phyloP scores from a whole-genome alignment of 2,797 vertebrate genomes.

The Sandelia bainsii region DNA sequence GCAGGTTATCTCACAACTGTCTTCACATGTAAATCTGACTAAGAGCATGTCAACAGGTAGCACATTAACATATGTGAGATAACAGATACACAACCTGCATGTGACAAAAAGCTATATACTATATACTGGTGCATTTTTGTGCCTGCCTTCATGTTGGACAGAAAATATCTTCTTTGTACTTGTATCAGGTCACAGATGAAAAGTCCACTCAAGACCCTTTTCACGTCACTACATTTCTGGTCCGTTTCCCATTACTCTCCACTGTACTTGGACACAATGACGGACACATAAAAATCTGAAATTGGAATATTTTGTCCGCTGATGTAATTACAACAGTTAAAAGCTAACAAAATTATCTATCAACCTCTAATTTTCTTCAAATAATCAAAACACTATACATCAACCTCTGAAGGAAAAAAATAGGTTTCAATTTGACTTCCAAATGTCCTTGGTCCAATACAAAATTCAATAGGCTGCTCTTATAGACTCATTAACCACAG shows the following conservation, averaged over 20 bases:
- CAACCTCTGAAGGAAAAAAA: conserved; percentile 41
- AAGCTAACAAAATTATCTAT: conserved; percentile 46
- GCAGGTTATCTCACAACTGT: conserved; percentile 15
- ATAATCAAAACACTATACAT: conserved; percentile 46
- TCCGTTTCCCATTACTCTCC: conserved; percentile 24
- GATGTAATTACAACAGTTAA: conserved; percentile 39
- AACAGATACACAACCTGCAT: conserved; percentile 13
- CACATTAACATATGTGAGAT: not conserved
- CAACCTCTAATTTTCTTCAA: conserved; percentile 40
- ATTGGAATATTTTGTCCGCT: conserved; percentile 58
- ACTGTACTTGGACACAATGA: conserved; percentile 28
- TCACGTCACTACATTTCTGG: conserved; percentile 10
- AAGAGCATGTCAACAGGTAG: conserved; percentile 10
- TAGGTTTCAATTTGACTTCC: conserved; percentile 56
- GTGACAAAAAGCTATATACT: conserved; percentile 21
- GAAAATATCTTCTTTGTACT: conserved; percentile 6
- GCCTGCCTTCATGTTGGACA: conserved; percentile 26
- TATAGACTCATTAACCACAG: conserved; percentile 51
- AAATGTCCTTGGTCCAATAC: conserved; percentile 73
- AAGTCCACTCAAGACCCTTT: conserved; percentile 1
- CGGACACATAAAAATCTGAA: conserved; percentile 25
- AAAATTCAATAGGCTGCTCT: conserved; percentile 60
- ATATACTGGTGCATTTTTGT: conserved; percentile 10
- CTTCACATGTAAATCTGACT: conserved; percentile 16
- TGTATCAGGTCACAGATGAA: conserved; percentile 16